A percentile compares a stretch with the other conserved stretches of the same genome.
Conservation (phyloP, 2,797 vertebrate genomes). For the Leptoclinus maculatus region DNA sequence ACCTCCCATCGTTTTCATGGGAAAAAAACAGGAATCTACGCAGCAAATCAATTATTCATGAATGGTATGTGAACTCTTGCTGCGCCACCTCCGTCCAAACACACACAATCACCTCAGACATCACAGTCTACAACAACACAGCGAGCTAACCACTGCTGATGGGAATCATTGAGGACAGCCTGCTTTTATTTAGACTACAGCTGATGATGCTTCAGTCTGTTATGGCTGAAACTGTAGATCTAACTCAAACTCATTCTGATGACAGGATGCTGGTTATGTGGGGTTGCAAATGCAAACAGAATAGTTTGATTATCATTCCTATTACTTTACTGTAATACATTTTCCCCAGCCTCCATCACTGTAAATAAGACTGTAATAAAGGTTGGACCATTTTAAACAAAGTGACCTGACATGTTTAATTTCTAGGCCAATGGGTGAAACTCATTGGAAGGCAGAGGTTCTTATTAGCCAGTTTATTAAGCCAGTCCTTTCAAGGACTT, state of each 20-base stretch:
- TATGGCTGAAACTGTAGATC: conserved; percentile 21
- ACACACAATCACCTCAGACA: conserved; percentile 46
- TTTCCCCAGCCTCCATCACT: not conserved
- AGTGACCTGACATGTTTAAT: not conserved
- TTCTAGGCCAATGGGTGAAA: not conserved
- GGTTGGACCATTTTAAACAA: not conserved
- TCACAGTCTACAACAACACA: conserved; percentile 18
- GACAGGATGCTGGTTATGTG: not conserved
- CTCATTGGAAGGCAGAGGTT: not conserved
- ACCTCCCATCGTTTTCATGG: conserved; percentile 56
- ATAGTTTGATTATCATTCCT: not conserved
- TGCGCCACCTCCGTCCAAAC: conserved; percentile 22
- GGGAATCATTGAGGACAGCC: conserved; percentile 31
- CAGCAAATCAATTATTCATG: conserved; percentile 57
- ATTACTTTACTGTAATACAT: not conserved
- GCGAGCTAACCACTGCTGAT: conserved; percentile 1
- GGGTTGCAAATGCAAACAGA: not conserved
- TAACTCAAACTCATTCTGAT: not conserved
- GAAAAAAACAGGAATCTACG: conserved; percentile 28
- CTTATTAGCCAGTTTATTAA: not conserved
- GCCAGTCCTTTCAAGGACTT: not conserved
- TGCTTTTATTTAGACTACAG: conserved; percentile 60
- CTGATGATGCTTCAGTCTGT: conserved; percentile 36
- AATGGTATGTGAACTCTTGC: conserved; percentile 44
- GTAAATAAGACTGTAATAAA: conserved; percentile 2